Conservation (phyloP, 37 sponge, comb jelly and placozoan species). For the Chondrilla cf. caribensis region DNA sequence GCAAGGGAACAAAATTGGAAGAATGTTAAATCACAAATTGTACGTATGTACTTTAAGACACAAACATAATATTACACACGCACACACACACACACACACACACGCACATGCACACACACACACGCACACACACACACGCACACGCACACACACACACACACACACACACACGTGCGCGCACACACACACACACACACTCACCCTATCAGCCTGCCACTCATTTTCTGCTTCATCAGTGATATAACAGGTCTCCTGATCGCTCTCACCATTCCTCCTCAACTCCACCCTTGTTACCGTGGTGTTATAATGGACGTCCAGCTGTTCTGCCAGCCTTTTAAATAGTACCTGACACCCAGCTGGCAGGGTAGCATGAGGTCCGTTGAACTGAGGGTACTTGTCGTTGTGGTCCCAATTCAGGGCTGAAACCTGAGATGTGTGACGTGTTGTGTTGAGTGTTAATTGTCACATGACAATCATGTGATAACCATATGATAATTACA, state of each 20-base stretch:
- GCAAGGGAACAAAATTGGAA: neutral
- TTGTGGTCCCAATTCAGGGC: conserved; percentile 91
- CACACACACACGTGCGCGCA: neutral
- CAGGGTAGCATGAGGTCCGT: conserved; percentile 75
- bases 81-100: conserved; percentile 1
- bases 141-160: too few species aligned
- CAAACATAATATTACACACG: too few species aligned
- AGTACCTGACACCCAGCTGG: conserved; percentile 57
- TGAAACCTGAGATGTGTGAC: conserved; percentile 53
- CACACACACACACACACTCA: neutral
- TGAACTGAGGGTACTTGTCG: conserved; percentile 80
- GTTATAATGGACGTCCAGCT: conserved; percentile 49
- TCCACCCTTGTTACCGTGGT: conserved; percentile 44
- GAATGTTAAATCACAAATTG: neutral
- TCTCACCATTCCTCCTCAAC: neutral
- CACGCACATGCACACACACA: neutral
- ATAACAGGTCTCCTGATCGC: neutral
- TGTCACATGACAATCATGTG: too few species aligned
- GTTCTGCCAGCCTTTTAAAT: conserved; percentile 38
- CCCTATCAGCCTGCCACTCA: conserved; percentile 39
- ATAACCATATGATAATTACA: too few species aligned
- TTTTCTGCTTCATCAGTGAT: conserved; percentile 10
- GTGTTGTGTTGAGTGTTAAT: too few species aligned
- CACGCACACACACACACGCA: too few species aligned
- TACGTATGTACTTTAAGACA: too few species aligned